Conservation (phyloP, 2,888 invertebrate genomes). For the Eurytoma californica region DNA sequence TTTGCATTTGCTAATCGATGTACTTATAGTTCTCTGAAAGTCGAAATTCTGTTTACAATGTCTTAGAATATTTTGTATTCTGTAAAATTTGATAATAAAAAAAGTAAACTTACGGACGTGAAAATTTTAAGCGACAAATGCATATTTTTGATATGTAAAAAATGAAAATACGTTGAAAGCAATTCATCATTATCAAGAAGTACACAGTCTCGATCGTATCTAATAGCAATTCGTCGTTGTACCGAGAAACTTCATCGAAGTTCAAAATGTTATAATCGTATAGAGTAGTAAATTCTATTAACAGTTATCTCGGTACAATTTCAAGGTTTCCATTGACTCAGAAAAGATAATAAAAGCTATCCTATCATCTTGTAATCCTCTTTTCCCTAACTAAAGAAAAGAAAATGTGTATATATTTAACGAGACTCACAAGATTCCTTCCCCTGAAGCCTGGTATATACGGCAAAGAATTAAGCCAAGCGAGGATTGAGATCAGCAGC, state of each 20-base stretch:
- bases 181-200: conserved; percentile 7
- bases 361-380: conserved; percentile 32
- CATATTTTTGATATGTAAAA: conserved; percentile 33
- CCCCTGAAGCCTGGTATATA: conserved; percentile 23
- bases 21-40: neutral
- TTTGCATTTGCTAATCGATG: neutral
- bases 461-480: neutral
- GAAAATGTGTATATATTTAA: conserved; percentile 28
- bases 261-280: conserved; percentile 46
- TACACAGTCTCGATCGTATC: conserved; percentile 28
- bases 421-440: conserved; percentile 5
- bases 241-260: conserved; percentile 31
- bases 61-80: too few relatives aligned
- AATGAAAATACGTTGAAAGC: conserved; percentile 17
- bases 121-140: conserved; percentile 10
- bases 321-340: conserved; percentile 20
- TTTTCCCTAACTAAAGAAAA: conserved; percentile 2
- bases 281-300: conserved; percentile 40
- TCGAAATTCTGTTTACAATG: neutral
- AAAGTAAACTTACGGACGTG: too few relatives aligned
- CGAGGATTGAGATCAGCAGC: conserved; percentile 13
- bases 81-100: too few relatives aligned
- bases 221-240: conserved; percentile 41
- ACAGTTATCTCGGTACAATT: conserved; percentile 30
- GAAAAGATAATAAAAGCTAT: conserved; percentile 18